Percentiles rank a stretch among this genome's conserved stretches.
Evolutionary conservation across 2,888 invertebrate species (phyloP).

Genomic region (Sminthurides aquaticus): DNA sequence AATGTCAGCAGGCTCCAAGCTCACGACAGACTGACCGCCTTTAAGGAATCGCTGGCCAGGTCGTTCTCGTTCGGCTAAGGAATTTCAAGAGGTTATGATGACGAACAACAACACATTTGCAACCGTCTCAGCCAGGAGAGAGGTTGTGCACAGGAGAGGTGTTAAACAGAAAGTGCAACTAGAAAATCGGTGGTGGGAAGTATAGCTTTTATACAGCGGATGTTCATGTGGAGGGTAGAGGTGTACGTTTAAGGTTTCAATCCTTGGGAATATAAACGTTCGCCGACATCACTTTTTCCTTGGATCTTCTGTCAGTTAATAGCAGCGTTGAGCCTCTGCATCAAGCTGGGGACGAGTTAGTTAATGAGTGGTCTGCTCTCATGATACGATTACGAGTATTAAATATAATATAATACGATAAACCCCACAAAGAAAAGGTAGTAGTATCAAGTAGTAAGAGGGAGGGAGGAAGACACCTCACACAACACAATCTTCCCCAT

Average conservation of each 20-base stretch:
- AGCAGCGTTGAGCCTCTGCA: too few relatives aligned
- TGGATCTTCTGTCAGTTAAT: too few relatives aligned
- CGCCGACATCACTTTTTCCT: not conserved
- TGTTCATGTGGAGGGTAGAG: not conserved
- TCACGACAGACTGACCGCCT: not conserved
- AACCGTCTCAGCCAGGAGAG: not conserved
- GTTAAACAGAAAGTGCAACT: constrained; percentile 16
- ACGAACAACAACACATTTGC: not conserved
- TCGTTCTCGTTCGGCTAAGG: not conserved
- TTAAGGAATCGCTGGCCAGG: not conserved
- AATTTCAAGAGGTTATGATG: too few relatives aligned
- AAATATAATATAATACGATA: not conserved
- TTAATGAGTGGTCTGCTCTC: not conserved
- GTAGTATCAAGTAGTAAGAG: too few relatives aligned
- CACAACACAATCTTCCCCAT: not conserved
- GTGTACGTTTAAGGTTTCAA: too few relatives aligned
- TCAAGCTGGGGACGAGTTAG: not conserved
- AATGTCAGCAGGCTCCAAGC: not conserved
- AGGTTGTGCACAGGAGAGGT: constrained; percentile 1
- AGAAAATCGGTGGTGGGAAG: constrained; percentile 16
- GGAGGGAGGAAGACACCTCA: too few relatives aligned
- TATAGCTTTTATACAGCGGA: constrained; percentile 22
- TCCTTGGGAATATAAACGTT: too few relatives aligned
- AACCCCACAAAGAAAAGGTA: too few relatives aligned
- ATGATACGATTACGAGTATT: not conserved